Percentiles rank a stretch among this genome's conserved stretches.
Evolutionary conservation across 2,797 vertebrate genomes (phyloP).

Genomic region (Tiaroga cobitis): DNA sequence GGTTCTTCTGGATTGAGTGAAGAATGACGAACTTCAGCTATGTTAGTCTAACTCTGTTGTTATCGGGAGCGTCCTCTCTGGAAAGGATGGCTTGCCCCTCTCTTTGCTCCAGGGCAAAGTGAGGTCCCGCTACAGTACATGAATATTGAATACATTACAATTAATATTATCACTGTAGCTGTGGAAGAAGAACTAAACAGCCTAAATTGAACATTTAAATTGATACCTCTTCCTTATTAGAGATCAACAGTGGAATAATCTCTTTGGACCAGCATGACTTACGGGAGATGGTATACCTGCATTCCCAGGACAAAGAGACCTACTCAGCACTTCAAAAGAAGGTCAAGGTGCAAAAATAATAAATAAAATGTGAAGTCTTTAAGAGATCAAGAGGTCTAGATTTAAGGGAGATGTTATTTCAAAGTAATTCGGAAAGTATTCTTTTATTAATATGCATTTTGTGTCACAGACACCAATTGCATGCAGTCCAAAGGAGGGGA

Average conservation of each 20-base stretch:
- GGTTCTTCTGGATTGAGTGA: neutral
- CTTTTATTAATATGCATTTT: neutral
- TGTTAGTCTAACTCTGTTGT: neutral
- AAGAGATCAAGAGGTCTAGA: neutral
- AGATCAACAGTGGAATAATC: conserved; percentile 22
- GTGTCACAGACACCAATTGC: conserved; percentile 65
- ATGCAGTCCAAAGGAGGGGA: conserved; percentile 68
- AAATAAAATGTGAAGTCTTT: neutral
- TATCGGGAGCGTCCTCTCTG: neutral
- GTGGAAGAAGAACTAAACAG: neutral
- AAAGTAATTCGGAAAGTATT: neutral
- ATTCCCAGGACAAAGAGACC: conserved; percentile 31
- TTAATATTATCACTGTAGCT: neutral
- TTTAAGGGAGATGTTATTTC: neutral
- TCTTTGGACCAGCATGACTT: conserved; percentile 24
- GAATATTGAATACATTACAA: neutral
- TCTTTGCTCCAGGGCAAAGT: no score
- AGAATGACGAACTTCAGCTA: neutral
- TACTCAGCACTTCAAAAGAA: conserved; percentile 1
- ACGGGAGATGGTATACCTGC: conserved; percentile 4
- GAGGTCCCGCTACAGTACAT: neutral
- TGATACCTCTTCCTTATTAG: conserved; percentile 21
- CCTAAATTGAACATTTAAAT: neutral
- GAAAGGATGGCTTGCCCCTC: neutral
- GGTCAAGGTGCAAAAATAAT: conserved; percentile 25